These are phyloP conservation scores for Triplophysa yarkandensis DNA, from an alignment of 2,797 vertebrate species.

Conservation along the genomic window DNA sequence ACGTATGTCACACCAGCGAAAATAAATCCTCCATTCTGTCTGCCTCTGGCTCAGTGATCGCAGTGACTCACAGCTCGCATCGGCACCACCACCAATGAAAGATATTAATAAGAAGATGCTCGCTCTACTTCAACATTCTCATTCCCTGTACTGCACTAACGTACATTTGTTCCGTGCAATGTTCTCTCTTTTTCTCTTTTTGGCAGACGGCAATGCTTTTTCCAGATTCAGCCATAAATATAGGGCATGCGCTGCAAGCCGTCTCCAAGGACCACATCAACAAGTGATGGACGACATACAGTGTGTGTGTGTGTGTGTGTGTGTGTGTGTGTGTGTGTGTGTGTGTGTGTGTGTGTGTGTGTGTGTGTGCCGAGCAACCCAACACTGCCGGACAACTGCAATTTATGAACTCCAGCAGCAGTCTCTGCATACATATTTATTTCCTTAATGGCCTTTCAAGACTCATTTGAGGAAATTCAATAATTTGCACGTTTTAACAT, in stretches of 20 bases:
- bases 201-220: constrained; percentile 49
- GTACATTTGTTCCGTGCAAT: constrained; percentile 32
- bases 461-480: constrained; percentile 51
- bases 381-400: constrained; percentile 19
- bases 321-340: constrained; percentile 32
- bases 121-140: constrained; percentile 3
- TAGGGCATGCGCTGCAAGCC: constrained; percentile 48
- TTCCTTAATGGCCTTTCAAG: constrained; percentile 45
- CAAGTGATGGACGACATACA: constrained; percentile 53
- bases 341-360: constrained; percentile 32
- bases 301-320: constrained; percentile 28
- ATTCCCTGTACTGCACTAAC: constrained; percentile 29
- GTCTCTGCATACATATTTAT: constrained; percentile 48
- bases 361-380: constrained; percentile 26
- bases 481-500: constrained; percentile 49
- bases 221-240: constrained; percentile 54
- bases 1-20: constrained; percentile 14
- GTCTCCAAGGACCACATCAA: constrained; percentile 53
- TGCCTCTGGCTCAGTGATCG: constrained; percentile 20
- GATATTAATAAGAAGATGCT: constrained; percentile 47
- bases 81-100: constrained; percentile 40
- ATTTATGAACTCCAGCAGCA: constrained; percentile 42
- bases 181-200: constrained; percentile 23
- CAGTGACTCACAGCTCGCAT: constrained; percentile 45
- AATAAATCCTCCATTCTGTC: constrained; percentile 19